These are phyloP conservation scores for Nematopogon swammerdamellus DNA, from an alignment of 2,888 invertebrate species.

Conservation along the genomic window DNA sequence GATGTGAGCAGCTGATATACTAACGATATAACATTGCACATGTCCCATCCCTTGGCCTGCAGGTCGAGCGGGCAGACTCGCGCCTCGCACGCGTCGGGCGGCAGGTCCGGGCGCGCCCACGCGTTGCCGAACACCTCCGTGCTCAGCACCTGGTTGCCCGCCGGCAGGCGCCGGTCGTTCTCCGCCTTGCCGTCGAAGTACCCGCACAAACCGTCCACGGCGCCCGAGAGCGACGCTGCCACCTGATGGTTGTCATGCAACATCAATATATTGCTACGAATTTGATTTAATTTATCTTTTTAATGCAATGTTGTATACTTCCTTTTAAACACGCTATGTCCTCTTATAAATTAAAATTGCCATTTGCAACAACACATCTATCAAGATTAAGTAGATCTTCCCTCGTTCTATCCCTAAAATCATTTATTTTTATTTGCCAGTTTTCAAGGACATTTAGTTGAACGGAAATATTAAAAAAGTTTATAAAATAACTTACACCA, in stretches of 20 bases:
- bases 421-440: too few relatives aligned
- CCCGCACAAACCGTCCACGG: conserved; percentile 79
- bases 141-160: conserved; percentile 58
- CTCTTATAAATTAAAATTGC: too few relatives aligned
- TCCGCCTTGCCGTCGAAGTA: conserved; percentile 62
- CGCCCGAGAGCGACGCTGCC: conserved; percentile 29
- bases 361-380: too few relatives aligned
- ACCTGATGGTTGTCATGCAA: neutral
- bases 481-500: conserved; percentile 48
- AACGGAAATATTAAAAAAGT: too few relatives aligned
- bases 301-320: neutral
- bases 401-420: too few relatives aligned
- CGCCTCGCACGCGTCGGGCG: conserved; percentile 52
- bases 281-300: neutral
- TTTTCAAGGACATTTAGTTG: too few relatives aligned
- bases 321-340: neutral
- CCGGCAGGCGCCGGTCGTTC: conserved; percentile 72
- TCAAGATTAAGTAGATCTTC: too few relatives aligned
- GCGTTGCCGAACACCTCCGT: conserved; percentile 72
- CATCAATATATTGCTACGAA: neutral
- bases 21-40: conserved; percentile 67
- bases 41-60: conserved; percentile 62
- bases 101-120: conserved; percentile 62
- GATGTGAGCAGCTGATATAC: too few relatives aligned
- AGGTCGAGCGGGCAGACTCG: conserved; percentile 59